Percentiles rank a stretch among this genome's conserved stretches.
phyloP scores from a whole-genome alignment of 1,140 invertebrate genomes.

The Bombus pascuorum region DNA sequence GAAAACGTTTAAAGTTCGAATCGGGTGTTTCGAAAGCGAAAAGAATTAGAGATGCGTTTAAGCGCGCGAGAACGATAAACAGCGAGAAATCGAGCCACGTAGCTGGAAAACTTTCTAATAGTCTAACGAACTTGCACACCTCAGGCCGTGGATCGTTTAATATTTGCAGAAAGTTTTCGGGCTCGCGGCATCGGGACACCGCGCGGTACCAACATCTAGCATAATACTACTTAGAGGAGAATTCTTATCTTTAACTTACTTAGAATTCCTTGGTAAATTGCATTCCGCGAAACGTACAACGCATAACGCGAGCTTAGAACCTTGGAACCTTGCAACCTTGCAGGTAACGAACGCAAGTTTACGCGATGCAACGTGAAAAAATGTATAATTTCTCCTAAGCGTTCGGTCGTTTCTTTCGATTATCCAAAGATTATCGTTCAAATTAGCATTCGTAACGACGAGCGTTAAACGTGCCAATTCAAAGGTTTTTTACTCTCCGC shows the following conservation, averaged over 20 bases:
- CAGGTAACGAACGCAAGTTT: neutral
- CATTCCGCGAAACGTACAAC: neutral
- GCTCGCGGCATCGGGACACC: neutral
- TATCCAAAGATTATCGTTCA: too few relatives aligned
- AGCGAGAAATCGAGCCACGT: neutral
- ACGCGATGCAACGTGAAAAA: neutral
- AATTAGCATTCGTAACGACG: too few relatives aligned
- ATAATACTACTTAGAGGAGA: neutral
- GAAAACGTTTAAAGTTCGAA: neutral
- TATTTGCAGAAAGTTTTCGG: constrained; percentile 38
- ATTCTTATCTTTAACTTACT: constrained; percentile 33
- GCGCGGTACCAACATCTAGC: neutral
- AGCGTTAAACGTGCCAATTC: too few relatives aligned
- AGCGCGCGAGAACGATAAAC: neutral
- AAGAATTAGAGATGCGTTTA: neutral
- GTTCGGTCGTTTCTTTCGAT: too few relatives aligned
- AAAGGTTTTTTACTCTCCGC: too few relatives aligned
- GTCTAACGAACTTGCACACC: constrained; percentile 12
- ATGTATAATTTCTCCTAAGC: neutral
- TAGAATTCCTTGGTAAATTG: constrained; percentile 10
- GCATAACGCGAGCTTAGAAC: neutral
- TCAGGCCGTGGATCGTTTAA: neutral
- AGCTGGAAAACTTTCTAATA: constrained; percentile 22
- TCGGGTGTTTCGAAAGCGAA: neutral
- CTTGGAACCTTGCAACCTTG: too few relatives aligned